Evolutionary conservation across 2,888 invertebrate species (phyloP).

Genomic region (Alloplasta piceator): DNA sequence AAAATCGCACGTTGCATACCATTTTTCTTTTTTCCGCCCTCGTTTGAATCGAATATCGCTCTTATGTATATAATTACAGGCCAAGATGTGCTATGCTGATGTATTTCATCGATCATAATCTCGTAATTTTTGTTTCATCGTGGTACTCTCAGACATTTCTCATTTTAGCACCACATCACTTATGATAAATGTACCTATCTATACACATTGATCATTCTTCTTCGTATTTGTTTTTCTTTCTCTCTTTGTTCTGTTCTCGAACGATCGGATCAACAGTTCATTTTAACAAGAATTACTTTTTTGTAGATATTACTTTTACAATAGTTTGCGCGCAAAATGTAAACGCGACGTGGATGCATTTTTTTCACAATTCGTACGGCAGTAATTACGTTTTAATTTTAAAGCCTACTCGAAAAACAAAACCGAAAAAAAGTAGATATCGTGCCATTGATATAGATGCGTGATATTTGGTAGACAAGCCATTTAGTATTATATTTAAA

Average conservation of each 20-base stretch:
- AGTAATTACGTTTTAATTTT: background rate
- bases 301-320: constrained; percentile 41
- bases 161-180: constrained; percentile 63
- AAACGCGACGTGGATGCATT: constrained; percentile 1
- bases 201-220: constrained; percentile 44
- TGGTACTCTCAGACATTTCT: constrained; percentile 41
- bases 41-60: constrained; percentile 68
- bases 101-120: constrained; percentile 54
- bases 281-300: constrained; percentile 53
- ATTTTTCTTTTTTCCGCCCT: constrained; percentile 68
- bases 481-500: background rate
- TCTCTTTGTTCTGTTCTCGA: constrained; percentile 23
- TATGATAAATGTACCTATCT: constrained; percentile 62
- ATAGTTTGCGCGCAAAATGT: constrained; percentile 39
- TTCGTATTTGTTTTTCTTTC: constrained; percentile 33
- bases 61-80: constrained; percentile 77
- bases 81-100: constrained; percentile 79
- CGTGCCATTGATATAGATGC: too few species aligned
- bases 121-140: constrained; percentile 50
- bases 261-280: constrained; percentile 54
- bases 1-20: constrained; percentile 65
- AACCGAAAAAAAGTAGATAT: background rate
- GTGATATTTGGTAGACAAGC: background rate
- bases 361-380: constrained; percentile 1
- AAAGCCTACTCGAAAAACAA: background rate